Evolutionary conservation across 2,888 invertebrate genomes (phyloP).

Genomic region (Eurois occulta): DNA sequence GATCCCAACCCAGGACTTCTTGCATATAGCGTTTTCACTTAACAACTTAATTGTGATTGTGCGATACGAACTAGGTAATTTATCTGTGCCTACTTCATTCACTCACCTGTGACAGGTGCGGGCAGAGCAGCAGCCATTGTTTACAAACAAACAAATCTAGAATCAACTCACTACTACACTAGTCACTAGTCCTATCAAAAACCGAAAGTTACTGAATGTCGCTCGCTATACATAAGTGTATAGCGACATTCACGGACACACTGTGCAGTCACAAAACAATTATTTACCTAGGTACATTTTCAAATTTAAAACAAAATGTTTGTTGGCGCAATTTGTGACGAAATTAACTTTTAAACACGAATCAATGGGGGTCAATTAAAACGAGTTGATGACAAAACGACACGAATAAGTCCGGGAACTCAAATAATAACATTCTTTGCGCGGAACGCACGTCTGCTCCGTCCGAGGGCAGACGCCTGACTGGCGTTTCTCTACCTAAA

Average conservation of each 20-base stretch:
- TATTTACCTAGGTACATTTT: neutral
- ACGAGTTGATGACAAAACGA: neutral
- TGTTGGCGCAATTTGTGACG: neutral
- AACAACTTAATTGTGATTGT: neutral
- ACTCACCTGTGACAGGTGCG: neutral
- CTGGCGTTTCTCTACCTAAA: neutral
- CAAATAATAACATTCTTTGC: neutral
- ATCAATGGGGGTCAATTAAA: too few species aligned
- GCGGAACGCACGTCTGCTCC: neutral
- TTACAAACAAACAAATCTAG: constrained; percentile 10
- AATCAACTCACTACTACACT: neutral
- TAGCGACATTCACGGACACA: neutral
- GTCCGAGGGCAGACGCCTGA: constrained; percentile 13
- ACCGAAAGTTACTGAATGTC: neutral
- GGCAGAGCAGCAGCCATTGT: constrained; percentile 22
- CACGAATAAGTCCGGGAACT: neutral
- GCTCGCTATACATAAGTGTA: too few species aligned
- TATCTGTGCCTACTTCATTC: neutral
- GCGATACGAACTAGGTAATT: neutral
- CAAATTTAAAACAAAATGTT: neutral
- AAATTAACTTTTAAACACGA: neutral
- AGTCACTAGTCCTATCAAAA: neutral
- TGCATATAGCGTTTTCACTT: neutral
- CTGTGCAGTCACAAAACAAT: neutral
- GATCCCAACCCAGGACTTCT: neutral